These are phyloP conservation scores for Nicator chloris DNA, from an alignment of 2,113 vertebrate genomes.

Conservation along the genomic window DNA sequence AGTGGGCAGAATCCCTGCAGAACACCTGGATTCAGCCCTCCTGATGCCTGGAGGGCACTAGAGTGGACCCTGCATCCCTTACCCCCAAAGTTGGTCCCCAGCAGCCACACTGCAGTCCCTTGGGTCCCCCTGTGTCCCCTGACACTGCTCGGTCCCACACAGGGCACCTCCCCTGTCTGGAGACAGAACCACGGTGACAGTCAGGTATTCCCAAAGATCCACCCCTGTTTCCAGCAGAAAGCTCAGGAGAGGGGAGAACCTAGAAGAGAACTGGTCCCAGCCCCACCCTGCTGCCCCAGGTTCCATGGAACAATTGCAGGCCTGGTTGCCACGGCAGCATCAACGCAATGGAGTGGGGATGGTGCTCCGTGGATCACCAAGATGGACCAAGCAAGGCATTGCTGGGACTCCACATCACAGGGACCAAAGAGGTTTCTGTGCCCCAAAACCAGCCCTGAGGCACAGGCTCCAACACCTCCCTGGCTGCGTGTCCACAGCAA, in stretches of 20 bases:
- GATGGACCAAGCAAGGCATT: accelerated
- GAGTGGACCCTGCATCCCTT: background rate
- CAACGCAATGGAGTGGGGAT: accelerated
- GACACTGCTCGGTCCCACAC: background rate
- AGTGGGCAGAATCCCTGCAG: background rate
- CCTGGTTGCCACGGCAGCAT: background rate
- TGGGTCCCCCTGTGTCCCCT: background rate
- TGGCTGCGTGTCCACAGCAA: accelerated
- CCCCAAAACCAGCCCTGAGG: background rate
- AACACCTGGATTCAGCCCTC: background rate
- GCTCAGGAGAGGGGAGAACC: background rate
- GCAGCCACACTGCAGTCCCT: background rate
- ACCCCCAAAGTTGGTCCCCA: background rate
- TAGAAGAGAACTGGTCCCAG: background rate
- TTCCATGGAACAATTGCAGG: background rate
- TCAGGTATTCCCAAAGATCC: accelerated
- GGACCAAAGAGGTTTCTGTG: background rate
- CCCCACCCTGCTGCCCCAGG: background rate
- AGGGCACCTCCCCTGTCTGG: background rate
- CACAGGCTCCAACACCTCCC: accelerated
- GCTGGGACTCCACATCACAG: accelerated
- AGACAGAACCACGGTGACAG: accelerated
- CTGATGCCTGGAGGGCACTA: background rate
- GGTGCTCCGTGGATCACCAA: background rate
- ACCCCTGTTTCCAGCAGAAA: background rate